Base-by-base conservation (phyloP, 2,113 vertebrate genomes). In the Cyrtonyx montezumae region DNA sequence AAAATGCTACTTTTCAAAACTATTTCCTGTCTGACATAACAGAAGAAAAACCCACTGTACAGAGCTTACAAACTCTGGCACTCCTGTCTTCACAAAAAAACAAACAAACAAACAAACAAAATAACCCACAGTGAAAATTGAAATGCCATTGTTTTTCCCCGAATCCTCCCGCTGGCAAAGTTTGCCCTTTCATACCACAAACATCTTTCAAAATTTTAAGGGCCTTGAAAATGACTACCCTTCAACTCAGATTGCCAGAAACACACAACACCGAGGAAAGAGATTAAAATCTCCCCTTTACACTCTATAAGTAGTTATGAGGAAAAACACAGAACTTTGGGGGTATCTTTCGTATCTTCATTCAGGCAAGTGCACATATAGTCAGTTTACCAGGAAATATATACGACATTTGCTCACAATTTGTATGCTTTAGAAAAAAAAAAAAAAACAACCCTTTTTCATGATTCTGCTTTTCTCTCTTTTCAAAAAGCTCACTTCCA, bases 41-140 rank as follows among this genome's bases (percentile, higher is more conserved):
- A 76, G 40, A 82, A 46, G 13, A 13, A 30, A 82, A 67, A 34
- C 30, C n/a, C 65, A 32, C 34, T 8, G 23, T 45, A 79, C 45
- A 65, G 59, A 69, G 70, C 16, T 65, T 79, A 55, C 30, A 82
- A 65, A 10, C 75, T 65, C 68, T 68, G 28, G 48, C 36, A 87
- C 58, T 66, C 21, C 20, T 5, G 40, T 34, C 14, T 76, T 19
- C 43, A 45, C 21, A 32, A 93, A 92, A 88, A 84, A 3, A 14
- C 8, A 46, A 53, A 28, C 32, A 8, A 40, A 40, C 9, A 40
- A 40, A 40, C 9, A n/a, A n/a, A n/a, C n/a, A n/a, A n/a, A n/a
- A n/a, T n/a, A n/a, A n/a, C n/a, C n/a, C n/a, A 55, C 3, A 62
- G 19, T 0, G 0, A 81, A 62, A 42, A 79, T 8, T 32, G 23